Conservation (phyloP, 2,888 invertebrate genomes). For the Parnassius smintheus region DNA sequence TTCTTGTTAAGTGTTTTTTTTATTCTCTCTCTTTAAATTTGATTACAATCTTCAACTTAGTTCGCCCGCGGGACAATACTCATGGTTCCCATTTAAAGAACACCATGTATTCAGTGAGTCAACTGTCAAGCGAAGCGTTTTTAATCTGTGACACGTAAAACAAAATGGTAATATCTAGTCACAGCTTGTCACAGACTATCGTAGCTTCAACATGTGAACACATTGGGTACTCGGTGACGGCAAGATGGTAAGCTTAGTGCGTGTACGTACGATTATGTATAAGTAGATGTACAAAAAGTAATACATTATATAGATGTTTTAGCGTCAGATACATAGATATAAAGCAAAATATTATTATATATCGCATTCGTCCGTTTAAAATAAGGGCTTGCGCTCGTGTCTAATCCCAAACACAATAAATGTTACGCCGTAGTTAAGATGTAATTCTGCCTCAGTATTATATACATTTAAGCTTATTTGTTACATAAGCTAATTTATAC, state of each 20-base stretch:
- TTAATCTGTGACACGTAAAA: constrained; percentile 16
- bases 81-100: constrained; percentile 57
- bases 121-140: constrained; percentile 41
- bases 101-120: constrained; percentile 70
- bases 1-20: constrained; percentile 30
- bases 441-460: constrained; percentile 82
- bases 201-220: constrained; percentile 45
- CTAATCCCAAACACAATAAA: constrained; percentile 79
- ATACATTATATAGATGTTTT: constrained; percentile 82
- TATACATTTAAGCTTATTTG: constrained; percentile 81
- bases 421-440: constrained; percentile 80
- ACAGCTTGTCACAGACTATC: constrained; percentile 13
- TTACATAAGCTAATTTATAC: constrained; percentile 80
- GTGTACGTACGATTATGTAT: constrained; percentile 79
- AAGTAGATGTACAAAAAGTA: constrained; percentile 82
- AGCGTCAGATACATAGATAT: constrained; percentile 81
- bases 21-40: constrained; percentile 32
- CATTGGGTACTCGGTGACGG: constrained; percentile 65
- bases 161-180: constrained; percentile 31
- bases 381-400: constrained; percentile 81
- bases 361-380: constrained; percentile 81
- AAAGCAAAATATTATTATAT: constrained; percentile 80
- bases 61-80: constrained; percentile 76
- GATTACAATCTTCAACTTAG: constrained; percentile 36
- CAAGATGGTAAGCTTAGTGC: constrained; percentile 76